Base-by-base conservation (phyloP, 2,797 vertebrate genomes). In the Clarias pachynema region DNA sequence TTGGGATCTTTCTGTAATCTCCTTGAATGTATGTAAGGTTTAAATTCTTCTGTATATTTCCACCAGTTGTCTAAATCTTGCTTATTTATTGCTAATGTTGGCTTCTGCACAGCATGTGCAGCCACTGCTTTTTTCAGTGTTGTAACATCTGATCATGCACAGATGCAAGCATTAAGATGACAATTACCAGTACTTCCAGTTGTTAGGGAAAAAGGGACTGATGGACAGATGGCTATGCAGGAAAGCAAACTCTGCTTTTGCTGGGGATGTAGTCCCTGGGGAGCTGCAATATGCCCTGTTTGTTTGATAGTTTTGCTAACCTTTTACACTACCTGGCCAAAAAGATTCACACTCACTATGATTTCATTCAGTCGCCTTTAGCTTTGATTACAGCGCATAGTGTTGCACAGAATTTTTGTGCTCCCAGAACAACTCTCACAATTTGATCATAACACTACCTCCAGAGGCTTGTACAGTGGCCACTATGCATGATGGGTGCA, bases 231-330 rank as follows among this genome's bases (percentile, higher is more conserved):
- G 26, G 14, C n/a, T 6, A n/a, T 53, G 40, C 56, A 62, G 34
- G 24, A 62, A 63, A 63, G 44, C 4, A 63, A 29, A 57, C 44
- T 16, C 70, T 49, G 40, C 4, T 57, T 72, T 59, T 60, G 15
- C 14, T 26, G 56, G 40, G 57, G 72, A 16, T 68, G 2, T 18
- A 5, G 29, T 49, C 20, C 69, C 57, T 56, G 29, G 22, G 29
- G 60, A 65, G 68, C 44, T 79, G 37, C 40, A 81, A 20, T 85
- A 70, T 74, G 68, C 59, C 40, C 26, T 22, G 57, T 34, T 24
- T 22, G 57, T 34, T 24, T 81, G 60, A 81, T 20, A 66, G 70
- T 15, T 75, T 66, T 81, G 22, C 22, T 73, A 66, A 81, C 59
- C 68, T 81, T 44, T 44, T 44, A 44, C 44, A 44, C 44, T 44